Evolutionary conservation across 1,140 invertebrate species (phyloP).

Genomic region (Drosophila willistoni): DNA sequence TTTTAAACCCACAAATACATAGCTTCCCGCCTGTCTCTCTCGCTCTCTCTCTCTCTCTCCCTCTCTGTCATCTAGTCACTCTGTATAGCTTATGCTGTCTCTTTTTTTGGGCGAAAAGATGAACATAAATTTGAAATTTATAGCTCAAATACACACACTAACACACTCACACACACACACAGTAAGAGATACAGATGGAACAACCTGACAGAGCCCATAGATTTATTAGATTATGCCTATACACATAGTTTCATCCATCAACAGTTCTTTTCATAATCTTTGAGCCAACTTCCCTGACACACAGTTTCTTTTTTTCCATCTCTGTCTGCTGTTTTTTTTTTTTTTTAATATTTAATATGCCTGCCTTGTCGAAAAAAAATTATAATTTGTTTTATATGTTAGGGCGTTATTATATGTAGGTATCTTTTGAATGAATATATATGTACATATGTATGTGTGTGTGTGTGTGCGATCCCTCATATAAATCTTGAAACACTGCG

Average conservation of each 20-base stretch:
- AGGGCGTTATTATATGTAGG: slow-evolving; percentile 40
- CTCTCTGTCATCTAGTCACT: background rate
- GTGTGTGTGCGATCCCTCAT: slow-evolving; percentile 40
- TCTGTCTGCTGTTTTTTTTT: slow-evolving; percentile 33
- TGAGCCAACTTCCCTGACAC: slow-evolving; percentile 9
- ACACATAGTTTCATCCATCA: slow-evolving; percentile 64
- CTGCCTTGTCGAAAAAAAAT: slow-evolving; percentile 55
- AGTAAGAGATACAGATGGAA: slow-evolving; percentile 19
- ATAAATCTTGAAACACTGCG: slow-evolving; percentile 62
- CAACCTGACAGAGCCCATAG: slow-evolving; percentile 61
- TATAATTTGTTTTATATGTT: slow-evolving; percentile 71
- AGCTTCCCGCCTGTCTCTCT: background rate
- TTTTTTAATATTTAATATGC: slow-evolving; percentile 42
- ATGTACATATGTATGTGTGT: background rate
- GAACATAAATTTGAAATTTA: slow-evolving; percentile 76
- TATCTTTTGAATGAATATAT: slow-evolving; percentile 12
- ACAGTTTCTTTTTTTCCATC: slow-evolving; percentile 47
- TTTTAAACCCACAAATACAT: slow-evolving; percentile 10
- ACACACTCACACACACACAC: slow-evolving; percentile 57
- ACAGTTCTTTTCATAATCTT: slow-evolving; percentile 75
- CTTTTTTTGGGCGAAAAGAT: slow-evolving; percentile 35
- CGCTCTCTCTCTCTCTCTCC: background rate
- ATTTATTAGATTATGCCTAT: slow-evolving; percentile 64
- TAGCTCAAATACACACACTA: slow-evolving; percentile 66
- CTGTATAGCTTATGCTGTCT: too few relatives aligned